Base-by-base conservation (phyloP, 2,113 vertebrate genomes). In the Thinocorus orbignyianus region DNA sequence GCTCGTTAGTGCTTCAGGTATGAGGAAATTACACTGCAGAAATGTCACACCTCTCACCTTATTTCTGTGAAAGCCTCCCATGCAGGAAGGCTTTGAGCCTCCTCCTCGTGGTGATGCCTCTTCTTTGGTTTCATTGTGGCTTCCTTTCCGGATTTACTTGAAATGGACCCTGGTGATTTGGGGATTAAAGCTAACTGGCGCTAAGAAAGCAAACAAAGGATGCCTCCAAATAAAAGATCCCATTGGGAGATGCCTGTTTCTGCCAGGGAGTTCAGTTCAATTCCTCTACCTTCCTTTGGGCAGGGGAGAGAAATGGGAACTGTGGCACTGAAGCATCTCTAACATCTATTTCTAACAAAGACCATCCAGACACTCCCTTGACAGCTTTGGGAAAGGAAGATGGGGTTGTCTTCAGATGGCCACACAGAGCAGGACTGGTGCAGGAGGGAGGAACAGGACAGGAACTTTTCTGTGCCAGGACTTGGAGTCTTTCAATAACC, bases 131-230 rank as follows among this genome's bases (percentile, higher is more conserved):
- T 97, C 95, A 92, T 78, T 35, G 33, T 64, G 30, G 25, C 80
- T 95, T 93, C 77, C 66, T 80, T 91, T 80, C 52, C 0, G 11
- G 82, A 95, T 93, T 96, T 95, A 81, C 80, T 81, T 94, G 95
- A 87, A 95, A 91, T 83, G 57, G 79, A 84, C 26, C 51, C 66
- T 54, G 39, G 28, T 77, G 77, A 70, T 88, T 86, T 80, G 1
- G 41, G 78, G 71, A 92, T 94, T 95, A 97, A 96, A 93, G 72
- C 31, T 83, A 58, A 61, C 26, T 79, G 80, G 55, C n/a, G 69
- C 86, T 89, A 92, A 55, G 81, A 71, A 92, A 77, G 70, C 74
- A 96, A 96, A 97, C 60, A 91, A 89, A 65, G 49, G 72, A 66
- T 88, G 48, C 11, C 30, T 81, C 35, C 22, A 4, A 42, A 28